A percentile compares a stretch with the other conserved stretches of the same genome.
Evolutionary conservation across 2,797 vertebrate genomes (phyloP).

Genomic region (Corythornis leucogaster): DNA sequence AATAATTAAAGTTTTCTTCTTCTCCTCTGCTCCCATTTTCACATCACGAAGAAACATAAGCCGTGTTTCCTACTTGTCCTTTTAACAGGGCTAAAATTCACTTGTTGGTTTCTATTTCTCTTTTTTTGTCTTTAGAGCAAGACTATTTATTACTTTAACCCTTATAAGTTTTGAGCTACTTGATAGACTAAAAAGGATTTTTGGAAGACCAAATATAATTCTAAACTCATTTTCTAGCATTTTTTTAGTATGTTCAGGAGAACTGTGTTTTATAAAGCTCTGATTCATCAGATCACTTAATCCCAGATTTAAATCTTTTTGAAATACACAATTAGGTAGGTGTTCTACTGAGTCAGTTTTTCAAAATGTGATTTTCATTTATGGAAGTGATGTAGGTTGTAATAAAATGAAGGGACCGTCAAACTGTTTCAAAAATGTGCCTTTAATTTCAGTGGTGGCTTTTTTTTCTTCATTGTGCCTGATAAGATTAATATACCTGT

Average conservation of each 20-base stretch:
- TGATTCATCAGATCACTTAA: background rate
- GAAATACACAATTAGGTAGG: constrained; percentile 8
- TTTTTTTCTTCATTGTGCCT: background rate
- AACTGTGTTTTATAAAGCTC: background rate
- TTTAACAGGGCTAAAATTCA: background rate
- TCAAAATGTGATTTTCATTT: constrained; percentile 7
- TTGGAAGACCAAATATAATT: background rate
- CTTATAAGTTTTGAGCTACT: background rate
- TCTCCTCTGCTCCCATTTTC: background rate
- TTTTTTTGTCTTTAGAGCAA: background rate
- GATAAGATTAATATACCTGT: background rate
- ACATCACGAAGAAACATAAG: background rate
- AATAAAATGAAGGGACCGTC: background rate
- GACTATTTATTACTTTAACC: background rate
- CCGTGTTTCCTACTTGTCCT: background rate
- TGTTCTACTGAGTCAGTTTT: constrained; percentile 13
- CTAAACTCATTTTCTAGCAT: background rate
- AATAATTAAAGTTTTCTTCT: background rate
- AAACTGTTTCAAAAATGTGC: background rate
- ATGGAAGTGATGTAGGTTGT: background rate
- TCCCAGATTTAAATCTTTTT: constrained; percentile 14
- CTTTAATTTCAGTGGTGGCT: background rate
- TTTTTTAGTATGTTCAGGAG: background rate
- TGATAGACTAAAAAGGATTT: background rate
- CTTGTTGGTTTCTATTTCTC: background rate